Conservation (phyloP, 2,113 vertebrate genomes). For the Pelmatolapia mariae region DNA sequence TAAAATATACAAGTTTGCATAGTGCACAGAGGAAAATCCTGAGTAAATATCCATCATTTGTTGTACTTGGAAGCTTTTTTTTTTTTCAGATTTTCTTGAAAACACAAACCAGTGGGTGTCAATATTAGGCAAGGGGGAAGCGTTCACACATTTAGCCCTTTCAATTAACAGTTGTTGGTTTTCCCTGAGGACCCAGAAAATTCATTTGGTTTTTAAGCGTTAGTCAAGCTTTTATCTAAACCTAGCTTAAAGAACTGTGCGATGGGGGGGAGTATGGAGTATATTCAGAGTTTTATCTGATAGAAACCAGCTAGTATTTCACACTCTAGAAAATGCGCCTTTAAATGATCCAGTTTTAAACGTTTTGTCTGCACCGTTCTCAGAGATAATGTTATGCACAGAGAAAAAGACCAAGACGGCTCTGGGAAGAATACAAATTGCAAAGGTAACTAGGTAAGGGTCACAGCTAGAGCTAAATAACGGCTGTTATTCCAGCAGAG, state of each 20-base stretch:
- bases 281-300: not conserved
- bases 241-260: not conserved
- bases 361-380: not conserved
- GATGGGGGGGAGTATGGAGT: not conserved
- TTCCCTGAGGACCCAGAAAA: not conserved
- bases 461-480: constrained; percentile 2
- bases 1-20: not conserved
- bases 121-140: not conserved
- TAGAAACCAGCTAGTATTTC: not conserved
- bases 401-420: not conserved
- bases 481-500: constrained; percentile 2
- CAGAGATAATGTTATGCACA: not conserved
- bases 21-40: not conserved
- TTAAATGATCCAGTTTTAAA: not conserved
- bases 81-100: not conserved
- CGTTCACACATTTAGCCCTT: not conserved
- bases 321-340: not conserved
- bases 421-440: constrained; percentile 10
- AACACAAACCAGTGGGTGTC: not conserved
- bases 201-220: not conserved
- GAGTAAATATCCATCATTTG: not conserved
- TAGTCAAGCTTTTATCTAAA: constrained; percentile 22
- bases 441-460: constrained; percentile 21
- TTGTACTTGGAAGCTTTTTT: not conserved
- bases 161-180: not conserved